phyloP scores from a whole-genome alignment of 2,797 vertebrate species.

The Channallabes apus region DNA sequence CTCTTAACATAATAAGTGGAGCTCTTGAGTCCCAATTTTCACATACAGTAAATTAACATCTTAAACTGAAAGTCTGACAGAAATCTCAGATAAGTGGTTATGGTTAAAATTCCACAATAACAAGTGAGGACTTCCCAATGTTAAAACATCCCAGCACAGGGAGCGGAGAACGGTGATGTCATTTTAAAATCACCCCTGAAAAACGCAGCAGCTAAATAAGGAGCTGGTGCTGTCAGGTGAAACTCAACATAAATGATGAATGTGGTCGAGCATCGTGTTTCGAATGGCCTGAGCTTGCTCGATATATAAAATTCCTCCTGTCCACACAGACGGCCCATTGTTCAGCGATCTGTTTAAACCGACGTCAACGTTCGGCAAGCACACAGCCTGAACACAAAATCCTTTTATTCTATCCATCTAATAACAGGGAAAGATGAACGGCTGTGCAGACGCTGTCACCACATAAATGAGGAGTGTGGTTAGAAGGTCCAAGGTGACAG shows the following conservation, averaged over 20 bases:
- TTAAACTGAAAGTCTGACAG: too few species aligned
- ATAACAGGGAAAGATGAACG: conserved; percentile 32
- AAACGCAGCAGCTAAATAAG: background rate
- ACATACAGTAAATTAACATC: too few species aligned
- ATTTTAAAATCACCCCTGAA: background rate
- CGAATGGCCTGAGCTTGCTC: background rate
- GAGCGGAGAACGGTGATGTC: background rate
- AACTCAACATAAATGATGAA: background rate
- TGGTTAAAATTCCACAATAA: background rate
- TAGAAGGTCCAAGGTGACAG: conserved; percentile 35
- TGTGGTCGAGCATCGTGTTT: background rate
- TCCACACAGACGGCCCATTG: background rate
- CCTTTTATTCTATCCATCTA: background rate
- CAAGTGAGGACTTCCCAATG: background rate
- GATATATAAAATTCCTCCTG: background rate
- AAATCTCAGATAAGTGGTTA: too few species aligned
- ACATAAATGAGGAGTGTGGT: conserved; percentile 23
- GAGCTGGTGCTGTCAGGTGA: too few species aligned
- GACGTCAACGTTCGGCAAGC: background rate
- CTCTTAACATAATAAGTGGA: too few species aligned
- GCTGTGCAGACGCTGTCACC: conserved; percentile 4
- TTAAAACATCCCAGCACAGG: background rate
- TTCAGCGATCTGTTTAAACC: conserved; percentile 3
- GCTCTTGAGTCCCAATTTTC: too few species aligned
- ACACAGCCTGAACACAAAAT: background rate